Evolutionary conservation across 2,797 vertebrate genomes (phyloP).

Genomic region (Micrastur ruficollis): DNA sequence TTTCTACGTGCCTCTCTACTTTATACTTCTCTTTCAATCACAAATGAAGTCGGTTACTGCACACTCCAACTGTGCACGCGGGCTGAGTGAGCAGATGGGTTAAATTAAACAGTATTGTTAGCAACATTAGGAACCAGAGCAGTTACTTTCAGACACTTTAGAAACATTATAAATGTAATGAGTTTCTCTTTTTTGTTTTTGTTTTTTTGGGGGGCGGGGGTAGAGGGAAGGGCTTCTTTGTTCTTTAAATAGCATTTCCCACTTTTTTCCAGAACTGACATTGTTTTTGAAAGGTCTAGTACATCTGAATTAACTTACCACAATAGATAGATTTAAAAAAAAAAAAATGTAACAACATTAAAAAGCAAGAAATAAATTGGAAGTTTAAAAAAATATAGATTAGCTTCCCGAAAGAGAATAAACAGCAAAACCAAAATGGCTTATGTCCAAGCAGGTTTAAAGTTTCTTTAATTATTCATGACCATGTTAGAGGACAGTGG

Average conservation of each 20-base stretch:
- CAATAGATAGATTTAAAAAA: fast-evolving
- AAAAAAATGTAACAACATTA: background rate
- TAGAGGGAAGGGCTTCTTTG: background rate
- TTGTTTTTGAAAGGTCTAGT: background rate
- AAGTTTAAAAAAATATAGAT: background rate
- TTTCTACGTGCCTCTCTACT: background rate
- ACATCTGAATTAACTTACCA: background rate
- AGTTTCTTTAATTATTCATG: background rate
- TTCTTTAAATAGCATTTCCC: background rate
- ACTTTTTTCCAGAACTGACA: background rate
- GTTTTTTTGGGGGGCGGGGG: background rate
- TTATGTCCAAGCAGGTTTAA: background rate
- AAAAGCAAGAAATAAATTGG: background rate
- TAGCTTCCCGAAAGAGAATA: background rate
- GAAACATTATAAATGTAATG: constrained; percentile 31
- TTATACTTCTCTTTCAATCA: constrained; percentile 16
- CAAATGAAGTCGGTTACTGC: background rate
- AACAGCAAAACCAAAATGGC: background rate
- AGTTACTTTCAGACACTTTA: constrained; percentile 46
- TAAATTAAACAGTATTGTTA: constrained; percentile 41
- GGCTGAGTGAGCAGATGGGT: constrained; percentile 42
- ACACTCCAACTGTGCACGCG: constrained; percentile 15
- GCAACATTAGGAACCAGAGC: constrained; percentile 19
- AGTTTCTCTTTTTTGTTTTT: background rate
- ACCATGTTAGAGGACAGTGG: background rate